Percentiles rank a stretch among this genome's conserved stretches.
Evolutionary conservation across 2,797 vertebrate species (phyloP).

Genomic region (Myiotriccus ornatus): DNA sequence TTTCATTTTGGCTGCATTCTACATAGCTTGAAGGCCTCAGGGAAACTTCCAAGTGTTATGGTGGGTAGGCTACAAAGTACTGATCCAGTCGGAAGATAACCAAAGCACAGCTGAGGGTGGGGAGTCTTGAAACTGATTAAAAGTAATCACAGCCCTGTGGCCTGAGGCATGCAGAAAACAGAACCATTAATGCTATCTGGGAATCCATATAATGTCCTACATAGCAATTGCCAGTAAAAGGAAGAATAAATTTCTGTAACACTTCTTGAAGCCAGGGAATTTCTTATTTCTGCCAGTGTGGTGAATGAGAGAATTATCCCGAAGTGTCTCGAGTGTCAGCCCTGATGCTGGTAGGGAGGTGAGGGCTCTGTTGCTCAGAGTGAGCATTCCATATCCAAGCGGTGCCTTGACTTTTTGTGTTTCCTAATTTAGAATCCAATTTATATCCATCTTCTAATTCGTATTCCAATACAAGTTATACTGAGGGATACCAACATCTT

Average conservation of each 20-base stretch:
- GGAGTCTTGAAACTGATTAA: slow-evolving; percentile 67
- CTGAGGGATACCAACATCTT: background rate
- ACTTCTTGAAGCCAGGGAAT: background rate
- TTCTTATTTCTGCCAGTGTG: slow-evolving; percentile 22
- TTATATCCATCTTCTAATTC: slow-evolving; percentile 1
- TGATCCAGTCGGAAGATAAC: slow-evolving; percentile 58
- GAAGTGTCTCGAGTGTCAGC: background rate
- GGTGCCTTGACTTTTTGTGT: background rate
- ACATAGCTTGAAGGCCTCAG: slow-evolving; percentile 28
- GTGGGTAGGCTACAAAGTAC: slow-evolving; percentile 26
- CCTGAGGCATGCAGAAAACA: slow-evolving; percentile 55
- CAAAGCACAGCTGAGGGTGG: slow-evolving; percentile 41
- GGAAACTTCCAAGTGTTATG: slow-evolving; percentile 12
- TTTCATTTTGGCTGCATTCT: slow-evolving; percentile 43
- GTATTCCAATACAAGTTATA: background rate
- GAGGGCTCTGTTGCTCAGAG: background rate
- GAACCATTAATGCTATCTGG: slow-evolving; percentile 40
- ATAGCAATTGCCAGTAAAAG: slow-evolving; percentile 43
- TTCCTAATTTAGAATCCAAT: background rate
- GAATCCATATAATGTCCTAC: slow-evolving; percentile 59
- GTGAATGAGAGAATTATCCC: slow-evolving; percentile 8
- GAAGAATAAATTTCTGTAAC: background rate
- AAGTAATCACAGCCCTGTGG: slow-evolving; percentile 58
- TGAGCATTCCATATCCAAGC: background rate
- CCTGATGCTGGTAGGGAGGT: background rate